Evolutionary conservation across 2,888 invertebrate genomes (phyloP).

Genomic region (Drosophila prostipennis): DNA sequence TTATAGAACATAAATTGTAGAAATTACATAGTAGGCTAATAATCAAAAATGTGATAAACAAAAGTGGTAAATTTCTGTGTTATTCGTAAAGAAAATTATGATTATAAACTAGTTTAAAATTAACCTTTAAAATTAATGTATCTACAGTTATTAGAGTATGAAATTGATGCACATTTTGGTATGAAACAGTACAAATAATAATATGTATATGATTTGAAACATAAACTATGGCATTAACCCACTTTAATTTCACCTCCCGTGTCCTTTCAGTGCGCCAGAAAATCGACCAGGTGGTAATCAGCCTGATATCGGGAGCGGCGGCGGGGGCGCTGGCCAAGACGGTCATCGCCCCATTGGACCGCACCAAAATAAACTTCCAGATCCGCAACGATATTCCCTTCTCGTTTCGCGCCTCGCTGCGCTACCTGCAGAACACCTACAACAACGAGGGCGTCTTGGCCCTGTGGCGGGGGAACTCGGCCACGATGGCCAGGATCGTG

Average conservation of each 20-base stretch:
- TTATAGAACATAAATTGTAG: too few species aligned
- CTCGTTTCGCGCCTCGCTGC: slow-evolving; percentile 89
- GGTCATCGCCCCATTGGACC: slow-evolving; percentile 97
- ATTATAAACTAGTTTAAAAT: too few species aligned
- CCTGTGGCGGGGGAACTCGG: slow-evolving; percentile 98
- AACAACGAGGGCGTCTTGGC: slow-evolving; percentile 91
- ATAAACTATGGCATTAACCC: too few species aligned
- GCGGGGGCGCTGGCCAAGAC: slow-evolving; percentile 99
- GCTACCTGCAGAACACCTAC: slow-evolving; percentile 89
- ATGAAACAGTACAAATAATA: neutral
- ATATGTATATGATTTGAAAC: too few species aligned
- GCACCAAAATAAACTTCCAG: slow-evolving; percentile 99
- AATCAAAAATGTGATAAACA: too few species aligned
- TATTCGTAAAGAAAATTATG: too few species aligned
- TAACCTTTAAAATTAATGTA: neutral
- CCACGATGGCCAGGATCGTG: slow-evolving; percentile 98
- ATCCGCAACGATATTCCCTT: slow-evolving; percentile 90
- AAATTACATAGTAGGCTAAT: too few species aligned
- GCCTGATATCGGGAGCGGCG: slow-evolving; percentile 94
- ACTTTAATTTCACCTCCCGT: neutral
- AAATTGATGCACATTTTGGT: neutral
- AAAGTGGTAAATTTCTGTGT: too few species aligned
- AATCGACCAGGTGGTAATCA: slow-evolving; percentile 89
- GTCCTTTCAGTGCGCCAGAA: slow-evolving; percentile 83
- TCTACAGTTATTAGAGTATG: neutral